Conservation (phyloP, 2,797 vertebrate genomes). For the Petrocephalus schoutedeni region DNA sequence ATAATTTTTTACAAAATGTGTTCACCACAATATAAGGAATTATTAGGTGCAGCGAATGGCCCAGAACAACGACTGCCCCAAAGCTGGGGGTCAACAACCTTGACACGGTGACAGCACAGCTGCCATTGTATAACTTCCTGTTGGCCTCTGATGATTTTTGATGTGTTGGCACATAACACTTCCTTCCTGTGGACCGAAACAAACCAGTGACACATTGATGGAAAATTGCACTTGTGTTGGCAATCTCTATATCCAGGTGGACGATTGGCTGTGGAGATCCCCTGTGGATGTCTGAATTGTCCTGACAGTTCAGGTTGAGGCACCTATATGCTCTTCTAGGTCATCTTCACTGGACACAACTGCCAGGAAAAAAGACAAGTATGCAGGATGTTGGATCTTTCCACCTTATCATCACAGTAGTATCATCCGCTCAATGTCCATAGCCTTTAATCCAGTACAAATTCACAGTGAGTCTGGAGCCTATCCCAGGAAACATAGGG, state of each 20-base stretch:
- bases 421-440: not conserved
- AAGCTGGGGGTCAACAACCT: not conserved
- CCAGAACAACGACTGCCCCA: not conserved
- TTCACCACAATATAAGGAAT: not conserved
- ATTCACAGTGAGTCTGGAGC: not conserved
- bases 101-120: conserved; percentile 9
- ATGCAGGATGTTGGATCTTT: not conserved
- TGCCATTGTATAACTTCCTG: not conserved
- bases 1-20: not conserved
- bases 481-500: not conserved
- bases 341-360: conserved; percentile 6
- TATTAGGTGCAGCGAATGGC: not conserved
- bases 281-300: not conserved
- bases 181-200: conserved; percentile 8
- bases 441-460: conserved; percentile 8
- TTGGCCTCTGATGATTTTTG: conserved; percentile 12
- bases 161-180: conserved; percentile 5
- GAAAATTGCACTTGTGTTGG: conserved; percentile 5
- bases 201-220: not conserved
- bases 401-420: not conserved
- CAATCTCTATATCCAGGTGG: not conserved
- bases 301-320: conserved; percentile 4
- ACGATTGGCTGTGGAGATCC: not conserved
- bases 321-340: not conserved
- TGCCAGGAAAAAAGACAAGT: conserved; percentile 4